Evolutionary conservation across 1,140 invertebrate species (phyloP), one percentile per base, ranked within the genome.

Genomic region (Drosophila sechellia): DNA sequence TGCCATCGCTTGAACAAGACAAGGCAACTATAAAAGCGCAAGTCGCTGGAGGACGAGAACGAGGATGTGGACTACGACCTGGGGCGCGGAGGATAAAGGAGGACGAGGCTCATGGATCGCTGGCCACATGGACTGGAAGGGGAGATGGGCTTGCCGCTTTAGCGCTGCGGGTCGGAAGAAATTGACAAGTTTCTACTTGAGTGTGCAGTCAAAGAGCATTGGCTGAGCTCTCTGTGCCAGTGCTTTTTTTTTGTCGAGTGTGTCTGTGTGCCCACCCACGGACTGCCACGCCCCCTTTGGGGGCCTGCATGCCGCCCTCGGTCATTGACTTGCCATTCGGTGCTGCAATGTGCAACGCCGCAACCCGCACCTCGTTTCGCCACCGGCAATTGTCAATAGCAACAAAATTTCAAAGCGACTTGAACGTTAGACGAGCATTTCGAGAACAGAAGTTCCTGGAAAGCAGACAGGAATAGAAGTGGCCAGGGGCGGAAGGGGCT

Each of bases 141-240:
- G 5, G 12, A 15, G n/a, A 0, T 45, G 13, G 20, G 27, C 12
- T 22, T 15, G 46, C 54, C 13, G n/a, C 13, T 55, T 42, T 58
- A 57, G 58, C n/a, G 15, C 46, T 42, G 39, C 57, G 43, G 58
- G 46, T 64, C 25, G 72, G 39, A 77, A 83, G 55, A 83, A 89
- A 87, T 87, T 87, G 83, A 87, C 83, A 83, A 87, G 83, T 83
- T 89, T 89, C 75, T 83, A 79, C 76, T 87, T 46, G 83, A 87
- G 83, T 89, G 76, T 89, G 84, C 83, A 87, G 83, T 83, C 84
- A 87, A 87, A 83, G 79, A 79, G 64, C 78, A 75, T 77, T 66
- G 72, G 39, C 73, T 77, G 35, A 52, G 57, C 42, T 48, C 42
- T 48, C 15, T 15, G 17, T n/a, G 27, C 27, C 27, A 20, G 39